A percentile compares a stretch with the other conserved stretches of the same genome.
phyloP scores from a whole-genome alignment of 2,888 invertebrate species.

The Cheilosia grossa region DNA sequence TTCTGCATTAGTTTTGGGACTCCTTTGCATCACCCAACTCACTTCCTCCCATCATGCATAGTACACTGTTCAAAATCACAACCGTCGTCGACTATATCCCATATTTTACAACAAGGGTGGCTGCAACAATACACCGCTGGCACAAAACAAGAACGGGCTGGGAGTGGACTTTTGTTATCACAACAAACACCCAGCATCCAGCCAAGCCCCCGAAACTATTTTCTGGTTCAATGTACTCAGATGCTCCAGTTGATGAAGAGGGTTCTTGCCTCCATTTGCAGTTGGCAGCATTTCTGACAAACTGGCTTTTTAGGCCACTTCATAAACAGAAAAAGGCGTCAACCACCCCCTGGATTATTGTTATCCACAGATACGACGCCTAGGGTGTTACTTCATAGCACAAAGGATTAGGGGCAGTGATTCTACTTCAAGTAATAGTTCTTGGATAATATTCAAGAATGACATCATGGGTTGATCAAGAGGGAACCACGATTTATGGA shows the following conservation, averaged over 20 bases:
- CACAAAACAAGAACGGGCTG: neutral
- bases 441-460: slow-evolving; percentile 7
- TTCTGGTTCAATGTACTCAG: slow-evolving; percentile 67
- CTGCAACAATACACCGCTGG: slow-evolving; percentile 24
- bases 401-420: neutral
- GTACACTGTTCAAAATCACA: neutral
- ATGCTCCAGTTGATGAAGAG: slow-evolving; percentile 63
- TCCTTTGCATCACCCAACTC: slow-evolving; percentile 13
- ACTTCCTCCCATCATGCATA: slow-evolving; percentile 5
- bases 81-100: slow-evolving; percentile 16
- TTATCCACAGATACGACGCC: slow-evolving; percentile 17
- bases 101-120: slow-evolving; percentile 24
- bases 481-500: neutral
- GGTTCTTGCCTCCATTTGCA: slow-evolving; percentile 22
- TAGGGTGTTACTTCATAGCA: slow-evolving; percentile 6
- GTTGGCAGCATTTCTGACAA: slow-evolving; percentile 12
- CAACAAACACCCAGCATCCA: slow-evolving; percentile 29
- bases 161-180: slow-evolving; percentile 50
- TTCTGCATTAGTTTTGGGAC: slow-evolving; percentile 28
- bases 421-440: neutral
- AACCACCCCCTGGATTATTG: slow-evolving; percentile 14
- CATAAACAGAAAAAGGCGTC: slow-evolving; percentile 15
- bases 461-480: slow-evolving; percentile 36
- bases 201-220: slow-evolving; percentile 47
- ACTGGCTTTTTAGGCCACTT: slow-evolving; percentile 37